Base-by-base conservation (phyloP, 2,888 invertebrate genomes). In the Hybos culiciformis region DNA sequence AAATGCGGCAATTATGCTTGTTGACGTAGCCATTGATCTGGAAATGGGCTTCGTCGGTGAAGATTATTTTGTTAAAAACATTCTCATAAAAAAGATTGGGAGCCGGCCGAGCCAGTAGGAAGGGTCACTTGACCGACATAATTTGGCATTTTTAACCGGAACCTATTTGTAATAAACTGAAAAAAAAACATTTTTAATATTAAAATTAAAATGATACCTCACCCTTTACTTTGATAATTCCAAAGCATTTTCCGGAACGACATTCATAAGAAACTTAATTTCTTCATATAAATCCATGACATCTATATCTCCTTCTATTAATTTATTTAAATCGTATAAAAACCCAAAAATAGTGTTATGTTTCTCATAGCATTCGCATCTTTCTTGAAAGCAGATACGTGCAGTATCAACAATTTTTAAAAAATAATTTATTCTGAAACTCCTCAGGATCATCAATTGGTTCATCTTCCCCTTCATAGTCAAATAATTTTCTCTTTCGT, bases 351-450 rank as follows among this genome's bases (percentile, higher is more conserved):
- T 33, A 33, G 17, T 33, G 33, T 39, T 19, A n/a, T 38, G 32
- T 15, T 39, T 39, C 20, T 32, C 32, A 39, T 26, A 38, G 14
- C 14, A 15, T 20, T 17, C 21, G 32, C 24, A 39, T 21, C 15
- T 11, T 31, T 39, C 32, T 29, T 17, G 17, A 38, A 38, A 18
- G 26, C 33, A 33, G 11, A 33, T 33, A 38, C 19, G 29, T 29
- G 29, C 24, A 26, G 11, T 14, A 38, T 38, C 26, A 15, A 26
- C 19, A 39, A 20, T 39, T 31, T 20, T 39, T n/a, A 39, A 39
- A 39, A 39, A 39, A 18, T 31, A 39, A 19, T 39, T 31, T 19
- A 20, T 39, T 39, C 19, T 39, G 14, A 39, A 39, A 39, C 31
- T 39, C 39, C 9, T 39, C 20, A n/a, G n/a, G 31, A 20, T 39